Evolutionary conservation across 2,113 vertebrate genomes (phyloP).

Genomic region (Ageneiosus marmoratus): DNA sequence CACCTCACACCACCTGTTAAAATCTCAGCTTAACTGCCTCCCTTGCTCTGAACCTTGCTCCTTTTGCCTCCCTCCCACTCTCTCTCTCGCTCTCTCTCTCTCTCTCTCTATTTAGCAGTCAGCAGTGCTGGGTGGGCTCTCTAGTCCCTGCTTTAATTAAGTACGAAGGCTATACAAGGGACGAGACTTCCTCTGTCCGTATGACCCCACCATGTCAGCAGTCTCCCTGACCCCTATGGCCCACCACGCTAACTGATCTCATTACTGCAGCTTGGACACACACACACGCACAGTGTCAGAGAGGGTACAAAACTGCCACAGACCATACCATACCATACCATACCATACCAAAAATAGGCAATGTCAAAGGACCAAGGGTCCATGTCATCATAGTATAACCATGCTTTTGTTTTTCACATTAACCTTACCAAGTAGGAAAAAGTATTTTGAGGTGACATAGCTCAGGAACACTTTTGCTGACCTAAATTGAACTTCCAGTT

Average conservation of each 20-base stretch:
- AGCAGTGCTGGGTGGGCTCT: conserved; percentile 29
- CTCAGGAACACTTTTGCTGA: conserved; percentile 11
- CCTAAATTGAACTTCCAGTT: conserved; percentile 23
- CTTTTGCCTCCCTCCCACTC: not conserved
- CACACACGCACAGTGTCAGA: conserved; percentile 36
- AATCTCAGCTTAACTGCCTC: conserved; percentile 49
- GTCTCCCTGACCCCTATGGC: conserved; percentile 53
- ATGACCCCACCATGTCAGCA: conserved; percentile 45
- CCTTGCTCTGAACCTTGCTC: conserved; percentile 35
- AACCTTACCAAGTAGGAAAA: not conserved
- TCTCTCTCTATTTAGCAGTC: conserved; percentile 11
- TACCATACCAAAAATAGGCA: conserved; percentile 10
- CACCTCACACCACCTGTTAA: conserved; percentile 78
- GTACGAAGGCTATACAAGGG: conserved; percentile 37
- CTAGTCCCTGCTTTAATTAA: conserved; percentile 66
- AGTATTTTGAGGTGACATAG: not conserved
- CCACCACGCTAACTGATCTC: conserved; percentile 59
- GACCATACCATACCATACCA: conserved; percentile 9
- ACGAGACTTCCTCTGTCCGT: conserved; percentile 20
- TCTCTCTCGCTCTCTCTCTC: not conserved
- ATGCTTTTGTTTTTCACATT: not conserved
- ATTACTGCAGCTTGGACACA: conserved; percentile 60
- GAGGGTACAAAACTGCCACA: conserved; percentile 13
- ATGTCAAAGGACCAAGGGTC: not conserved
- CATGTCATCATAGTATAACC: not conserved